Conservation (phyloP, 1,140 invertebrate genomes). For the Homalodisca vitripennis region DNA sequence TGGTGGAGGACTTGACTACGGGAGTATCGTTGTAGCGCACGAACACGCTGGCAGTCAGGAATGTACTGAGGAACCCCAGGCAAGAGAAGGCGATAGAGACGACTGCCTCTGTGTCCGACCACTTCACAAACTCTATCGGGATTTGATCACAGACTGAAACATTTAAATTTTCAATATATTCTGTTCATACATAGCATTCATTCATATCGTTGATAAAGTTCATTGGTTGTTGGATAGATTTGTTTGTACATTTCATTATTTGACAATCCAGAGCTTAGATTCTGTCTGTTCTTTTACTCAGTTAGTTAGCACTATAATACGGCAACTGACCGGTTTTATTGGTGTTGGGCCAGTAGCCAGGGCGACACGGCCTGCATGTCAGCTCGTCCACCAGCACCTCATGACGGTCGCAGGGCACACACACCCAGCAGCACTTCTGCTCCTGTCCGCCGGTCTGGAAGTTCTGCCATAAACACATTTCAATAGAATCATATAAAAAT, state of each 20-base stretch:
- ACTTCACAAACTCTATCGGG: constrained; percentile 56
- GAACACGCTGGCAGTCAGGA: constrained; percentile 59
- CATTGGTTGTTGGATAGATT: no score
- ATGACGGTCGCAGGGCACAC: constrained; percentile 61
- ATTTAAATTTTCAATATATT: background rate
- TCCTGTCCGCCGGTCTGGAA: constrained; percentile 60
- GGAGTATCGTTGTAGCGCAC: constrained; percentile 65
- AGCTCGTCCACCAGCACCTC: constrained; percentile 60
- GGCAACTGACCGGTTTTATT: constrained; percentile 58
- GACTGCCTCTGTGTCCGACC: constrained; percentile 58
- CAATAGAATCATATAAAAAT: no score
- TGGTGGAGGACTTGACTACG: constrained; percentile 66
- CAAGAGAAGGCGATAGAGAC: constrained; percentile 59
- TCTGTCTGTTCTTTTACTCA: background rate
- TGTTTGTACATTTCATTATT: no score
- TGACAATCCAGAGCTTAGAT: background rate
- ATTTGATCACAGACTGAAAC: constrained; percentile 57
- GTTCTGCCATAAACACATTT: constrained; percentile 54
- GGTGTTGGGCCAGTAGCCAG: constrained; percentile 63
- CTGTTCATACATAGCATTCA: no score
- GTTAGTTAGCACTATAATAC: background rate
- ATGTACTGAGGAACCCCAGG: constrained; percentile 62
- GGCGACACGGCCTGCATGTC: constrained; percentile 58
- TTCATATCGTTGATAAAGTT: no score
- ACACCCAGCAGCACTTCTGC: constrained; percentile 72